Evolutionary conservation across 2,113 vertebrate genomes (phyloP), one percentile per base, ranked within the genome.

Genomic region (Jaculus jaculus): DNA sequence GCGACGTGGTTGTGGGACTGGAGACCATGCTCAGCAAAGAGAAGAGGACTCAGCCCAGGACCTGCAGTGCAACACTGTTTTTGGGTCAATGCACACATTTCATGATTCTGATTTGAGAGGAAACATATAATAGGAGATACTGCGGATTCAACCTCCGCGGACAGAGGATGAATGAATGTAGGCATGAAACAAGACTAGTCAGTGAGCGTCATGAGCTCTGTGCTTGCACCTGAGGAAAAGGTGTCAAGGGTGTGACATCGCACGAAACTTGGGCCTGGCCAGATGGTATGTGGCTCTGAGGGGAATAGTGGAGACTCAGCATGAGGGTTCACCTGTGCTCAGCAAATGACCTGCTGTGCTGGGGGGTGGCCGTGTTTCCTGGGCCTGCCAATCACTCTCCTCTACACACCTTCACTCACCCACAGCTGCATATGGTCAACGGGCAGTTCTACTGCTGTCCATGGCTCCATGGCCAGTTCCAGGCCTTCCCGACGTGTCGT

Each of bases 401-500:
- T 39, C 21, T 84, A 11, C 30, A 17, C 32, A 30, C 39, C 30
- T 84, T 84, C 51, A 73, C 37, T 28, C 3, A 0, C 58, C 39
- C 0, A 0, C 11, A 39, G 12, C 11, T 58, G 5, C 28, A 42
- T 69, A 17, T 3, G 7, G 26, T 63, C 7, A 1, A 2, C 26
- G 26, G n/a, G 39, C 26, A 39, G 26, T 51, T 65, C 5, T 69
- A 58, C 30, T 47, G 42, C 42, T 47, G 42, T 47, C 42, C 42
- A 47, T 47, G 42, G 42, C 5, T 47, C 42, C 42, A 47, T 47
- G 42, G 42, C 5, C 42, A 47, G 42, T 61, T 32, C 30, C 3
- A 32, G 34, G 28, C 18, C 83, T 75, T 30, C 7, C 69, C 12
- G 60, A 54, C 18, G 34, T 3, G 13, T 79, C 1, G 9, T 74